Base-by-base conservation (phyloP, 2,888 invertebrate genomes). In the Phortica magna region DNA sequence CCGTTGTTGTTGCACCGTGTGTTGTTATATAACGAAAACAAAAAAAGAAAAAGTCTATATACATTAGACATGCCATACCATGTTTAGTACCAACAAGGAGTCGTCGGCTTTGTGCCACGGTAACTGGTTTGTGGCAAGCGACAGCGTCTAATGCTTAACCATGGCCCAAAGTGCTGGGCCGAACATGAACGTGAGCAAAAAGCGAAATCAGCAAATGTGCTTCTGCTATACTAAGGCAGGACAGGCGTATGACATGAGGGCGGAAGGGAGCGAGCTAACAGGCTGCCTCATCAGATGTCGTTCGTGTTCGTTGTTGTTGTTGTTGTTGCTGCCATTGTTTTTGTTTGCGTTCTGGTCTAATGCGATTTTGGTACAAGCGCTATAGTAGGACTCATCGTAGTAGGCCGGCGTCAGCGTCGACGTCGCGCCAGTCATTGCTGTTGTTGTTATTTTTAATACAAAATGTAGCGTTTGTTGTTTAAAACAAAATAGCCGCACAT, bases 131-230 rank as follows among this genome's bases (percentile, higher is more conserved):
- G 9, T 12, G 9, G 31, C 31, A 31, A 31, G 31, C 31, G 31
- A 4, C 4, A 19, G 41, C 48, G 2, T 68, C 68, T 68, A 68
- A 68, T 68, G 42, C 48, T 39, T 9, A 42, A 19, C 17, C 43
- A 43, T 68, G 17, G 43, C 43, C 39, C 7, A 42, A 67, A 67
- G 42, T 67, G 67, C 41, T 67, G 67, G 14, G 39, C 31, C 48
- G 68, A n/a, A 68, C 68, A 68, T 68, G 68, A 19, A 71, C 70
- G 70, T 71, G 70, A 71, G 70, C 19, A 55, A 48, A 71, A 71
- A 71, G 70, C 70, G 55, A 71, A 71, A 71, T 53, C 53, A 71
- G 55, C 53, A 42, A 55, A 55, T 55, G 70, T 67, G 41, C 43
- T 9, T 19, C 2, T 22, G 19, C 41, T 42, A 31, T 64, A 0